phyloP scores from a whole-genome alignment of 2,797 vertebrate genomes.

The Naso thynnoides region DNA sequence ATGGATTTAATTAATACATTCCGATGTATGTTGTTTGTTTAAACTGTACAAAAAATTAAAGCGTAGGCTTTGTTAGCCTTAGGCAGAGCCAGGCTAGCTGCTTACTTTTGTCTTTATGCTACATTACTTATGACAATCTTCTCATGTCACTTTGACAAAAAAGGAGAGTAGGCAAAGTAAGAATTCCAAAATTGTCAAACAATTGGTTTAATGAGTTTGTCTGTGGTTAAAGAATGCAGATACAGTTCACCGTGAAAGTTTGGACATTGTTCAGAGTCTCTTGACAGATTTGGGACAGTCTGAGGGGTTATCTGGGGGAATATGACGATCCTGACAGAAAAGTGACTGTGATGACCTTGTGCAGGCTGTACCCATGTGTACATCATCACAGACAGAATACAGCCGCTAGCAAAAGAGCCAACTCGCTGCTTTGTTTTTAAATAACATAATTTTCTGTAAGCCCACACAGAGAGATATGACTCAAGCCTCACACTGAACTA shows the following conservation, averaged over 20 bases:
- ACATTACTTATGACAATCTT: background rate
- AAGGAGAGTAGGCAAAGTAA: background rate
- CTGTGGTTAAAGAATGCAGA: slow-evolving; percentile 1
- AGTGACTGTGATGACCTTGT: slow-evolving; percentile 28
- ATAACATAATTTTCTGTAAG: slow-evolving; percentile 30
- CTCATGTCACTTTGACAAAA: background rate
- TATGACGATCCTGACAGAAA: slow-evolving; percentile 15
- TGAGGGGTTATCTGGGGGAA: slow-evolving; percentile 21
- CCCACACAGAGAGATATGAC: slow-evolving; percentile 52
- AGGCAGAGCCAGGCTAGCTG: no score
- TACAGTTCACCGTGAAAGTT: no score
- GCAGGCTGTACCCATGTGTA: background rate
- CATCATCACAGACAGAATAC: slow-evolving; percentile 15
- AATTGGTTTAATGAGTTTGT: no score
- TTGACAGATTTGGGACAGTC: slow-evolving; percentile 68
- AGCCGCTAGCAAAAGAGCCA: slow-evolving; percentile 11
- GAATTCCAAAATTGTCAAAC: background rate
- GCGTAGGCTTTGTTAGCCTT: background rate
- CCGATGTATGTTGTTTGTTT: background rate
- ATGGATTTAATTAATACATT: background rate
- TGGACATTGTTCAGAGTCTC: slow-evolving; percentile 46
- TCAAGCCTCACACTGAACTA: slow-evolving; percentile 37
- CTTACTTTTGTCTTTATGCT: background rate
- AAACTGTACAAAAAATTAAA: background rate
- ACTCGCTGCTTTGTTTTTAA: slow-evolving; percentile 32